phyloP scores from a whole-genome alignment of 2,113 vertebrate genomes.

The Ploceus nigricollis region DNA sequence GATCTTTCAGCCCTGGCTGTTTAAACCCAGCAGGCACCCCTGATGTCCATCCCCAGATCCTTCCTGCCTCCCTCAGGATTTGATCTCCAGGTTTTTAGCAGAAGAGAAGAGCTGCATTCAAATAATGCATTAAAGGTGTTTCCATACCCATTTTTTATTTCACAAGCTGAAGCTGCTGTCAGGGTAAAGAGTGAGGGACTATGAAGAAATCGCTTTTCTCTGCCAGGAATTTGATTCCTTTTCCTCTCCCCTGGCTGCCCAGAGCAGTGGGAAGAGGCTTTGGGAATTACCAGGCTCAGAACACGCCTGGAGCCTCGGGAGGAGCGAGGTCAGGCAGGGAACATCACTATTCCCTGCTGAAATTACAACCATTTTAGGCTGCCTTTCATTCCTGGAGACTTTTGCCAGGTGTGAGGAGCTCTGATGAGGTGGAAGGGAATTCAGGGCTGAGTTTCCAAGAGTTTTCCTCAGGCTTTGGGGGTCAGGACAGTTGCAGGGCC shows the following conservation, averaged over 20 bases:
- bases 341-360: background rate
- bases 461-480: background rate
- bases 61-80: background rate
- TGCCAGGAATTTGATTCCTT: background rate
- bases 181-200: background rate
- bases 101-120: background rate
- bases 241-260: background rate
- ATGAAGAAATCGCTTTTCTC: background rate
- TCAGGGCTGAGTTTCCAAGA: background rate
- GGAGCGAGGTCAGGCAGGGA: background rate
- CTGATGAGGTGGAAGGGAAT: background rate
- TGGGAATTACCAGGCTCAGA: background rate
- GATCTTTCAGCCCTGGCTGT: background rate
- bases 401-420: background rate
- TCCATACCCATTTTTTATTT: background rate
- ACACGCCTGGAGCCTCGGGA: background rate
- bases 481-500: background rate
- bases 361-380: background rate
- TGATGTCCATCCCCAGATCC: background rate
- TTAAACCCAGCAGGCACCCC: background rate
- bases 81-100: background rate
- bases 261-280: background rate
- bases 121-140: background rate
- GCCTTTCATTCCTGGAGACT: background rate
- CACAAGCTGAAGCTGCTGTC: background rate